Conservation (phyloP, 2,113 vertebrate genomes). For the Equus quagga region DNA sequence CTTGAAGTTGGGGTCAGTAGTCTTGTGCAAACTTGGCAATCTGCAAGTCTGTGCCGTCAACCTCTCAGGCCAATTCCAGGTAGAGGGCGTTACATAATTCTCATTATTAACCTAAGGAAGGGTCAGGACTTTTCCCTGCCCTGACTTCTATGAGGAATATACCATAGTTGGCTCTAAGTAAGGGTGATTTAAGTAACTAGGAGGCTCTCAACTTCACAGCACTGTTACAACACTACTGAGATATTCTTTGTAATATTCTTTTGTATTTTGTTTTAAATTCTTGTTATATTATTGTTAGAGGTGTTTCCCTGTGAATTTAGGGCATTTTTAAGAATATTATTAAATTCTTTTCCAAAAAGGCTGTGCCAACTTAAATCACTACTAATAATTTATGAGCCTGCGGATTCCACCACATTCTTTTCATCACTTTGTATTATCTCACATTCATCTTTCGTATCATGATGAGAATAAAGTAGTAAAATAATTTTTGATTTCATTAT, state of each 20-base stretch:
- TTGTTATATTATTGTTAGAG: neutral
- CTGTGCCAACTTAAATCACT: neutral
- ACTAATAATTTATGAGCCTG: neutral
- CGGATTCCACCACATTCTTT: neutral
- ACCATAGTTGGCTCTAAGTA: neutral
- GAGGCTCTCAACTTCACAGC: neutral
- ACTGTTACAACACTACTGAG: neutral
- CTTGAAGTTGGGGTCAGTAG: neutral
- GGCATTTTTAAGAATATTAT: neutral
- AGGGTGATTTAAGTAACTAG: neutral
- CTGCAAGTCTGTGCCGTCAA: neutral
- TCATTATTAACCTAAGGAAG: neutral
- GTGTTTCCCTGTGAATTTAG: neutral
- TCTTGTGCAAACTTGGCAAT: neutral
- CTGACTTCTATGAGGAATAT: neutral
- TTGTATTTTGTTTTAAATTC: neutral
- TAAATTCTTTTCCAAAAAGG: neutral
- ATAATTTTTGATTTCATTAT: neutral
- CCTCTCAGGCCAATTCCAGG: neutral
- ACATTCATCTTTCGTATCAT: neutral
- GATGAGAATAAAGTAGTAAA: neutral
- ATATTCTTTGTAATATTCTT: neutral
- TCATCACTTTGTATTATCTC: neutral
- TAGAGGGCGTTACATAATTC: neutral
- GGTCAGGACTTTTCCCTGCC: neutral